phyloP scores from a whole-genome alignment of 2,797 vertebrate genomes.

The Diplodus sargus region DNA sequence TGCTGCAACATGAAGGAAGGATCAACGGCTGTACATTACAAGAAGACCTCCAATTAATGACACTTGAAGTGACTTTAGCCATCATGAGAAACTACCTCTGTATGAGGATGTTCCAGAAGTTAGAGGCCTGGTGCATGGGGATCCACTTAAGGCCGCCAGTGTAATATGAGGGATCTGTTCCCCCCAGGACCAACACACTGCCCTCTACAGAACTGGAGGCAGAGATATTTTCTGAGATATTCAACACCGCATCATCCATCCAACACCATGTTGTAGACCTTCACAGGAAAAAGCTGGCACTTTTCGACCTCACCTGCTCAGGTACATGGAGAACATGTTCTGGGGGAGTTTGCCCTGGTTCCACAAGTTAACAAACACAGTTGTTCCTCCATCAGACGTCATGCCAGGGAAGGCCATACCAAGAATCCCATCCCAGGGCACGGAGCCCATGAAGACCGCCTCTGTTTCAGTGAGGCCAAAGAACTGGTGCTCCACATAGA shows the following conservation, averaged over 20 bases:
- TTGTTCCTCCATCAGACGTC: conserved; percentile 25
- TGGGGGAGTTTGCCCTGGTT: conserved; percentile 38
- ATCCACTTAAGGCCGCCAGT: conserved; percentile 53
- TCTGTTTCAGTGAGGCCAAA: conserved; percentile 52
- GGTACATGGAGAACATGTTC: conserved; percentile 68
- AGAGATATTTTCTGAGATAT: background rate
- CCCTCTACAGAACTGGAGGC: conserved; percentile 41
- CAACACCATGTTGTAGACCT: no score
- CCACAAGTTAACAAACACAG: conserved; percentile 59
- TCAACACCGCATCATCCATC: background rate
- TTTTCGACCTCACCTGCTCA: conserved; percentile 33
- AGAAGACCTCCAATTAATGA: background rate
- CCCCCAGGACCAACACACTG: conserved; percentile 58
- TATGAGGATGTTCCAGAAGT: conserved; percentile 47
- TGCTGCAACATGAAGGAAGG: conserved; percentile 4
- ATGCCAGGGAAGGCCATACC: conserved; percentile 58
- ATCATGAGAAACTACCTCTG: background rate
- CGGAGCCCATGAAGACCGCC: conserved; percentile 3
- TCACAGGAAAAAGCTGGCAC: no score
- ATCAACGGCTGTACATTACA: background rate
- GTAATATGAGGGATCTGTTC: conserved; percentile 46
- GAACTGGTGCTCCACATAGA: conserved; percentile 53
- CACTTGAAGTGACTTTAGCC: background rate
- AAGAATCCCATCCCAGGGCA: conserved; percentile 60
- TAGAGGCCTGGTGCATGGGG: conserved; percentile 17